Evolutionary conservation across 2,113 vertebrate genomes (phyloP).

Genomic region (Lepisosteus oculatus): DNA sequence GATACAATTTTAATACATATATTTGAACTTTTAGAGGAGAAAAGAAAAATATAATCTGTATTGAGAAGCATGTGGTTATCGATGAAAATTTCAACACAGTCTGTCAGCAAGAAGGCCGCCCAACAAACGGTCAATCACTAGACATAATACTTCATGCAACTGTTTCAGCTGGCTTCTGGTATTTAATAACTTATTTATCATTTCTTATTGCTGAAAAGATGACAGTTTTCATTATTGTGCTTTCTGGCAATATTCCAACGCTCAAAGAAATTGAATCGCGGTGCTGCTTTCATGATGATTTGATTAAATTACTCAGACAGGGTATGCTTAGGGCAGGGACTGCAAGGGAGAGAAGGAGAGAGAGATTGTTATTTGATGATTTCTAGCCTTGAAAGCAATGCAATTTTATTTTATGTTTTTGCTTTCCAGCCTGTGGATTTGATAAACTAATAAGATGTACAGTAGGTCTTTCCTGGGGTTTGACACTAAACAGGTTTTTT

Average conservation of each 20-base stretch:
- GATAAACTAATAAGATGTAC: no score
- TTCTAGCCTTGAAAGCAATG: background rate
- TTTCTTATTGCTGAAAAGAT: constrained; percentile 56
- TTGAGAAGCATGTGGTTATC: no score
- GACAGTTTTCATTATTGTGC: constrained; percentile 59
- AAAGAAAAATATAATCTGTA: no score
- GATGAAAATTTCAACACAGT: background rate
- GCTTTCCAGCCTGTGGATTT: background rate
- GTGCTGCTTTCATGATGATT: constrained; percentile 38
- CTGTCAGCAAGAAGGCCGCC: background rate
- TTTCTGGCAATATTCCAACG: constrained; percentile 53
- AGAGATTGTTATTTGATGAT: background rate
- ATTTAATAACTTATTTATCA: constrained; percentile 62
- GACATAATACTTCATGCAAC: background rate
- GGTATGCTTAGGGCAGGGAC: constrained; percentile 26
- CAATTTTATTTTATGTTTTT: background rate
- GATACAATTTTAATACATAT: no score
- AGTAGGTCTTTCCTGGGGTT: no score
- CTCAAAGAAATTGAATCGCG: constrained; percentile 55
- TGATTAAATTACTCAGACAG: constrained; percentile 33
- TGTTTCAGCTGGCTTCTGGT: constrained; percentile 19
- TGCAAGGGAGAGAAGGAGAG: background rate
- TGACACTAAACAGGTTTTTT: no score
- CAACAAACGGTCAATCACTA: background rate
- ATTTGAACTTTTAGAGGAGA: no score